Percentiles rank a stretch among this genome's conserved stretches.
phyloP scores from a whole-genome alignment of 2,888 invertebrate genomes.

The Thecocarcelia acutangulata region DNA sequence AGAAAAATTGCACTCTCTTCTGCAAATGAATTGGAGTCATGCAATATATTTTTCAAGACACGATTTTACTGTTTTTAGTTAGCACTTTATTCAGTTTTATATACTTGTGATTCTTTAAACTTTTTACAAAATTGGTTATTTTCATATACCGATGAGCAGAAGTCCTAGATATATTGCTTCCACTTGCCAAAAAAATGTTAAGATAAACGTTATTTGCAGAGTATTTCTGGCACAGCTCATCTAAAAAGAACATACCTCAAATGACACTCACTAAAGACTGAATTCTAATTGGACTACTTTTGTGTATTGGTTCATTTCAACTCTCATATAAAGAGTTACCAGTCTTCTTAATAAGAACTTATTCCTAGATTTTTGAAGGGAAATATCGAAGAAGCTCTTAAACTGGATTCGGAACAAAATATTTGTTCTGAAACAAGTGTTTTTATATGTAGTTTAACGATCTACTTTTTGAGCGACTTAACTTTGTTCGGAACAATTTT shows the following conservation, averaged over 20 bases:
- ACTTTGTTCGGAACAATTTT: too few species aligned
- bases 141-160: too few species aligned
- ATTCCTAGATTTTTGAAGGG: background rate
- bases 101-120: background rate
- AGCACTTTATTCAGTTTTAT: constrained; percentile 14
- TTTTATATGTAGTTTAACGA: too few species aligned
- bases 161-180: constrained; percentile 29
- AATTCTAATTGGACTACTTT: constrained; percentile 59
- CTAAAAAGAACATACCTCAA: constrained; percentile 63
- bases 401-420: too few species aligned
- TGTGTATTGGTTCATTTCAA: constrained; percentile 55
- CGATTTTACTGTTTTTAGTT: constrained; percentile 25
- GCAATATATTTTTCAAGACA: constrained; percentile 45
- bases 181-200: constrained; percentile 24
- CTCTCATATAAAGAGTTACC: background rate
- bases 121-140: too few species aligned
- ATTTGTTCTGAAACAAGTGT: too few species aligned
- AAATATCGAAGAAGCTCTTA: too few species aligned
- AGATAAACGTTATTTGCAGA: constrained; percentile 46
- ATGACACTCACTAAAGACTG: constrained; percentile 63
- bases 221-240: constrained; percentile 52
- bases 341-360: background rate
- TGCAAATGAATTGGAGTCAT: constrained; percentile 30
- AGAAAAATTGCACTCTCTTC: constrained; percentile 32
- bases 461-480: too few species aligned